Evolutionary conservation across 1,140 invertebrate genomes (phyloP), one percentile per base, ranked within the genome.

Genomic region (Drosophila subobscura): DNA sequence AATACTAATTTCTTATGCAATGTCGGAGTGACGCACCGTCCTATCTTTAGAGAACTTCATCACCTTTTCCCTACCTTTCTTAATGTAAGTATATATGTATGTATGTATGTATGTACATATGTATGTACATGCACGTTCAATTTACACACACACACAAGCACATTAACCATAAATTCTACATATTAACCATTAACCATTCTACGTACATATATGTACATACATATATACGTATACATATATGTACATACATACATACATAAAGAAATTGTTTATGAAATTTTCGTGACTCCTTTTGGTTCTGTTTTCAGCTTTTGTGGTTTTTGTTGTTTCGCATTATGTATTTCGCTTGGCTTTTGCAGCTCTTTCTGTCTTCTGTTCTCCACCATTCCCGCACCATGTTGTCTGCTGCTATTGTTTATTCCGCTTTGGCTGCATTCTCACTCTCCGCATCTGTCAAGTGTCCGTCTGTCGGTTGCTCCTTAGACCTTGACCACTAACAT

Each of bases 401-500:
- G 63, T 49, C 44, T 60, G 57, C 56, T 78, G 70, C 74, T 83
- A 75, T 83, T 83, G 75, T 84, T 84, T 84, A 79, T 76, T 84
- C 67, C 55, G 55, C 67, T 81, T 81, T 68, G 68, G 47, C 45
- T 66, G 79, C 70, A 74, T 64, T 81, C 73, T 72, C 56, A 12
- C 33, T 56, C 33, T 22, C 14, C 22, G 56, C 45, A 47, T 44
- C 29, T 60, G 58, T 55, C 10, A 54, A 23, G 47, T 59, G 75
- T 72, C 65, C 61, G 54, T 29, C 44, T 77, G 68, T 72, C 70
- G 68, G 71, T 71, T 90, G 88, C 88, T 88, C 88, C 88, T 90
- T 90, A 90, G 88, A 90, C 88, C 88, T 90, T 90, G 88, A 90
- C 88, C 88, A 90, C 83, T 90, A 90, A 90, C 88, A 84, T 89